These are phyloP conservation scores for Aporophyla lueneburgensis DNA, from an alignment of 2,888 invertebrate species.

Conservation along the genomic window DNA sequence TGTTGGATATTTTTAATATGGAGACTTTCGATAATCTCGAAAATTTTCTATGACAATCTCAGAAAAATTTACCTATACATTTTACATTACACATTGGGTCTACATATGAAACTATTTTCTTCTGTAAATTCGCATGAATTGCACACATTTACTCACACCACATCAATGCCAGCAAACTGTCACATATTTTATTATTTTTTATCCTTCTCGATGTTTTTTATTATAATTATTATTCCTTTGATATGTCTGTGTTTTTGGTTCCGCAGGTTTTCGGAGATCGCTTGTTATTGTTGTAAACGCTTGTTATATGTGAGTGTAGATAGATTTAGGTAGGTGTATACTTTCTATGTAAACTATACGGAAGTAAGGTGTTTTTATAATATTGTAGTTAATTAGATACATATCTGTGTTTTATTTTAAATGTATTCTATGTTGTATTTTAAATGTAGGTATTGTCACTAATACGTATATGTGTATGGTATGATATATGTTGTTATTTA, in stretches of 20 bases:
- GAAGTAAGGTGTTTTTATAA: constrained; percentile 35
- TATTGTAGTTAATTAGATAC: constrained; percentile 48
- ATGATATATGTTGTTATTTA: constrained; percentile 38
- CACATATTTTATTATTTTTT: constrained; percentile 69
- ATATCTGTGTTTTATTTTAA: constrained; percentile 33
- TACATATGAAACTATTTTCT: constrained; percentile 73
- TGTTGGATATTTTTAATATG: not conserved
- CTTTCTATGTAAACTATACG: constrained; percentile 34
- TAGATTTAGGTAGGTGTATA: constrained; percentile 71
- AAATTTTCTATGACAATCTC: constrained; percentile 21
- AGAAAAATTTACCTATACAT: constrained; percentile 68
- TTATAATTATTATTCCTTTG: constrained; percentile 61
- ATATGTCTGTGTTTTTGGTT: constrained; percentile 66
- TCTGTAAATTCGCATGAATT: constrained; percentile 77
- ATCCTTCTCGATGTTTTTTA: constrained; percentile 60
- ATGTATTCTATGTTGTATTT: constrained; percentile 42
- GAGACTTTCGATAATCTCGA: not conserved
- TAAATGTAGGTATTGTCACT: constrained; percentile 44
- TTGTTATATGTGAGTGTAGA: constrained; percentile 74
- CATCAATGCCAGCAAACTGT: constrained; percentile 70
- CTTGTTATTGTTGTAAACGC: constrained; percentile 72
- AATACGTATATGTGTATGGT: constrained; percentile 46
- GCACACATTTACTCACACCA: constrained; percentile 73
- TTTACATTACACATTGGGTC: constrained; percentile 86
- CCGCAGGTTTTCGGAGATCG: constrained; percentile 60